Conservation (phyloP, 2,797 vertebrate genomes). For the Agapornis canus region DNA sequence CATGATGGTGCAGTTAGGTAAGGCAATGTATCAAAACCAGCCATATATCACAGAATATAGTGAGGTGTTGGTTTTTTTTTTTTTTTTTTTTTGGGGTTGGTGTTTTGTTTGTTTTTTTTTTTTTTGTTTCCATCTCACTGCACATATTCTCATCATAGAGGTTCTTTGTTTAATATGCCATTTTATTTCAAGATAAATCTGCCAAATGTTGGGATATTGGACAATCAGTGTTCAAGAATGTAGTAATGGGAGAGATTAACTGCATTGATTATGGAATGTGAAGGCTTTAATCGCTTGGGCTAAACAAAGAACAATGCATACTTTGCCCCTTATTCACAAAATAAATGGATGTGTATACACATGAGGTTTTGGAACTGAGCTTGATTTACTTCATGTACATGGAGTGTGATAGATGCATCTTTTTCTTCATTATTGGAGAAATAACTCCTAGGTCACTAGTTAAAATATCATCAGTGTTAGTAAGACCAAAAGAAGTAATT, state of each 20-base stretch:
- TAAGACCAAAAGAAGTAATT: neutral
- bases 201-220: neutral
- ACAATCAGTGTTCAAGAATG: neutral
- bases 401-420: neutral
- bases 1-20: neutral
- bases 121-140: neutral
- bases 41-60: neutral
- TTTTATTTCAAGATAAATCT: slow-evolving; percentile 22
- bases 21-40: neutral
- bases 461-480: neutral
- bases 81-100: neutral
- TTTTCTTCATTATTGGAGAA: neutral
- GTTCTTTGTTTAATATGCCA: neutral
- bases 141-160: neutral
- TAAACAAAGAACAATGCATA: neutral
- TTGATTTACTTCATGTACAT: neutral
- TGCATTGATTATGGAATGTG: neutral
- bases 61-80: neutral
- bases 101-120: neutral
- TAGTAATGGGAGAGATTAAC: neutral
- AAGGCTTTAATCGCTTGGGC: neutral
- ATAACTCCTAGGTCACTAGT: neutral
- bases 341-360: neutral
- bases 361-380: neutral
- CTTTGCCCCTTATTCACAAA: neutral